Evolutionary conservation across 2,113 vertebrate genomes (phyloP), one percentile per base, ranked within the genome.

Genomic region (Psilopsiagon aurifrons): DNA sequence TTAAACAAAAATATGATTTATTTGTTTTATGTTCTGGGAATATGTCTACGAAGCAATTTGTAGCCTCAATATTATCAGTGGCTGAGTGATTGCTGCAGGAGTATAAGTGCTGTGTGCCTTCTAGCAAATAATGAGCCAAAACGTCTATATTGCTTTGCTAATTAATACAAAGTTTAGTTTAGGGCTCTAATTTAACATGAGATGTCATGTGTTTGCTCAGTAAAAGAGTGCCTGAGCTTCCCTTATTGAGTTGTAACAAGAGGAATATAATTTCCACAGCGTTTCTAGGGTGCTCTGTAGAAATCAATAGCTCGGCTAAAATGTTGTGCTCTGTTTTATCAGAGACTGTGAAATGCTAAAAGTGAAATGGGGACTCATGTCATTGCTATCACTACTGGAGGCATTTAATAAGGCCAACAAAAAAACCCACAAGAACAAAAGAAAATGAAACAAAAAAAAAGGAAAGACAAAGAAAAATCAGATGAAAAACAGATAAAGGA

Each of bases 121-220:
- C 92, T 88, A 93, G 88, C 70, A 92, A 92, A 97, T 89, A 95
- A 96, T 87, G 71, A 95, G 47, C 83, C 41, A 39, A 59, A 88
- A 81, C 87, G 77, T 25, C 86, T 88, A 95, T 94, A 95, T 94
- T 94, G 62, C 92, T 96, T 71, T 84, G 54, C 66, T 96, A 96
- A 96, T 93, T 97, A 95, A 96, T 62, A 95, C 76, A 29, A 93
- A 90, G 62, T 89, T 95, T 74, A 79, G 83, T 96, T 94, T 37
- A 57, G 35, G 70, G 52, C 46, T 88, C 74, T 88, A 91, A 74
- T 35, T 64, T 91, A 74, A 29, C 74, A 29, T 51, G 55, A 67
- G 68, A 51, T 79, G 37, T 29, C 68, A n/a, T 47, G 11, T n/a
- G 85, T 87, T 85, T 54, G 47, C 84, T 66, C 10, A 88, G 75